These are phyloP conservation scores for Danio tinwini DNA, from an alignment of 2,797 vertebrate genomes.

Conservation along the genomic window DNA sequence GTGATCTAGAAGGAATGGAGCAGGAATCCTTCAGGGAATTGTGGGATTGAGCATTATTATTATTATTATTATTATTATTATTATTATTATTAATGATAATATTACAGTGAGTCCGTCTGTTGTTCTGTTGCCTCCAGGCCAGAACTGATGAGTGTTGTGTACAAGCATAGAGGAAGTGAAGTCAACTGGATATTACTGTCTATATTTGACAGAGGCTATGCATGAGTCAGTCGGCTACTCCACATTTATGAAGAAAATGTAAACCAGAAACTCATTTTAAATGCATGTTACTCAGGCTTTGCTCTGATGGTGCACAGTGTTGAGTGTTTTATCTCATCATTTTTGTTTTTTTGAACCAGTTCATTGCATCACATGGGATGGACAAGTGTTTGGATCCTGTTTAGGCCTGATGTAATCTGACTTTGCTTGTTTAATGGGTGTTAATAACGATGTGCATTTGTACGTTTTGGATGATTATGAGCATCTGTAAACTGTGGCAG, in stretches of 20 bases:
- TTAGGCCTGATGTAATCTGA: background rate
- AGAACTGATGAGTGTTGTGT: slow-evolving; percentile 42
- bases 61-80: too few relatives aligned
- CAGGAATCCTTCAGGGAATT: background rate
- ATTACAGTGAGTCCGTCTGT: slow-evolving; percentile 41
- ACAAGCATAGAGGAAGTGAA: slow-evolving; percentile 50
- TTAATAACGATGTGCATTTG: background rate
- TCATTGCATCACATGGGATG: background rate
- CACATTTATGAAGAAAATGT: background rate
- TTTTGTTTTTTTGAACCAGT: background rate
- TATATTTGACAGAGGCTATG: background rate
- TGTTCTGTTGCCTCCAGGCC: slow-evolving; percentile 22
- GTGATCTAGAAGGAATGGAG: background rate
- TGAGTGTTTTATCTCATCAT: background rate
- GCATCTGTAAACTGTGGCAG: too few relatives aligned
- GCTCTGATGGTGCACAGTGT: background rate
- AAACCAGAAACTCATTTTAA: background rate
- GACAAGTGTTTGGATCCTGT: background rate
- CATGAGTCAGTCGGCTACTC: background rate
- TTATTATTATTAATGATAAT: background rate
- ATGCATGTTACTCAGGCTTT: background rate
- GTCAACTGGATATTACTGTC: slow-evolving; percentile 20
- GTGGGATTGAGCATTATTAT: slow-evolving; percentile 19
- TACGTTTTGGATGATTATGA: background rate
- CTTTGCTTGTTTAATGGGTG: slow-evolving; percentile 2